Percentiles rank a stretch among this genome's conserved stretches.
phyloP scores from a whole-genome alignment of 2,888 invertebrate species.

The Cephus pygmeus region DNA sequence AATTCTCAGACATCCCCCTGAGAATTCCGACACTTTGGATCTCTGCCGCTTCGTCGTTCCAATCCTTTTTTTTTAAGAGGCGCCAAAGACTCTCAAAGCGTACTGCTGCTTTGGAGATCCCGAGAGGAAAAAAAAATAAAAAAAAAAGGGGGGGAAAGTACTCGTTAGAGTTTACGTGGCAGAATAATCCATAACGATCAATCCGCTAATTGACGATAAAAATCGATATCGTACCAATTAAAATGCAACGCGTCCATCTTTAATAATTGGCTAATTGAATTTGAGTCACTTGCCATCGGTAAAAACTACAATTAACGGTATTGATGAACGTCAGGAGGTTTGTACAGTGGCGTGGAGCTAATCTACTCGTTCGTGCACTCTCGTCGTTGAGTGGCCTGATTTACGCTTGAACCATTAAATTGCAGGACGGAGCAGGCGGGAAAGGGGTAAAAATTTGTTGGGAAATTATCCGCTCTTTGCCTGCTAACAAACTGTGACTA shows the following conservation, averaged over 20 bases:
- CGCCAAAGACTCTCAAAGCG: constrained; percentile 3
- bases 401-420: no score
- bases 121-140: not conserved
- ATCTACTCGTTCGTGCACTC: no score
- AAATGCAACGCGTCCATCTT: not conserved
- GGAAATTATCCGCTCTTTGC: no score
- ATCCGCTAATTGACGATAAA: not conserved
- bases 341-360: no score
- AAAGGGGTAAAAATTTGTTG: no score
- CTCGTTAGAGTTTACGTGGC: not conserved
- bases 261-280: not conserved
- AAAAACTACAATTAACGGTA: no score
- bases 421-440: no score
- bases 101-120: not conserved
- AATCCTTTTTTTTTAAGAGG: not conserved
- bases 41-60: not conserved
- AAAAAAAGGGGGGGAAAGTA: not conserved
- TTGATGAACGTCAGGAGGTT: no score
- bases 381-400: no score
- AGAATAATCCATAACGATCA: not conserved
- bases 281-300: not conserved
- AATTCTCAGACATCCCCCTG: constrained; percentile 6
- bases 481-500: no score
- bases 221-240: not conserved
- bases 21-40: constrained; percentile 4